Percentiles rank a stretch among this genome's conserved stretches.
Conservation (phyloP, 1,140 invertebrate genomes). For the Dreissena polymorpha region DNA sequence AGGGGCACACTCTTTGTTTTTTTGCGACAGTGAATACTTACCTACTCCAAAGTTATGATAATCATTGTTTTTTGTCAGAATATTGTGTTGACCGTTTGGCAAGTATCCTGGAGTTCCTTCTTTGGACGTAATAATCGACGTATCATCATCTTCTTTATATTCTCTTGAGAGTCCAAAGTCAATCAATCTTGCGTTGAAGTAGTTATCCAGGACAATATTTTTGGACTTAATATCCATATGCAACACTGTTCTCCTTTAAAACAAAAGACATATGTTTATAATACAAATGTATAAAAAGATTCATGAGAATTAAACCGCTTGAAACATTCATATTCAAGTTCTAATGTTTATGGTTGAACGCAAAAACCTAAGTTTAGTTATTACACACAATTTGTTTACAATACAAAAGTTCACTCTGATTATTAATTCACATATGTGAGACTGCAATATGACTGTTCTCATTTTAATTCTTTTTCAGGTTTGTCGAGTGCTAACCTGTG, state of each 20-base stretch:
- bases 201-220: slow-evolving; percentile 24
- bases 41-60: slow-evolving; percentile 32
- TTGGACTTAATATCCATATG: slow-evolving; percentile 26
- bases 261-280: not conserved
- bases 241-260: slow-evolving; percentile 4
- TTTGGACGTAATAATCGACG: not conserved
- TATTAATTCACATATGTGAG: too few species aligned
- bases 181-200: slow-evolving; percentile 25
- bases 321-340: too few species aligned
- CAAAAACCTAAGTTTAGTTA: too few species aligned
- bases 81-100: not conserved
- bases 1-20: too few species aligned
- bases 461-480: too few species aligned
- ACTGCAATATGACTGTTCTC: too few species aligned
- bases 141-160: not conserved
- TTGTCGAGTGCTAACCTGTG: too few species aligned
- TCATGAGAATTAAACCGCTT: too few species aligned
- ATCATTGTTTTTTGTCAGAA: not conserved
- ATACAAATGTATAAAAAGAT: too few species aligned
- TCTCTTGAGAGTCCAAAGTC: slow-evolving; percentile 24
- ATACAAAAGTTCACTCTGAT: too few species aligned
- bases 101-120: slow-evolving; percentile 7
- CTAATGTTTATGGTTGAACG: too few species aligned
- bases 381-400: too few species aligned
- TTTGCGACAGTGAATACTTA: not conserved